Percentiles rank a stretch among this genome's conserved stretches.
These are phyloP conservation scores for Habropoda laboriosa DNA, from an alignment of 1,140 invertebrate genomes.

Conservation along the genomic window DNA sequence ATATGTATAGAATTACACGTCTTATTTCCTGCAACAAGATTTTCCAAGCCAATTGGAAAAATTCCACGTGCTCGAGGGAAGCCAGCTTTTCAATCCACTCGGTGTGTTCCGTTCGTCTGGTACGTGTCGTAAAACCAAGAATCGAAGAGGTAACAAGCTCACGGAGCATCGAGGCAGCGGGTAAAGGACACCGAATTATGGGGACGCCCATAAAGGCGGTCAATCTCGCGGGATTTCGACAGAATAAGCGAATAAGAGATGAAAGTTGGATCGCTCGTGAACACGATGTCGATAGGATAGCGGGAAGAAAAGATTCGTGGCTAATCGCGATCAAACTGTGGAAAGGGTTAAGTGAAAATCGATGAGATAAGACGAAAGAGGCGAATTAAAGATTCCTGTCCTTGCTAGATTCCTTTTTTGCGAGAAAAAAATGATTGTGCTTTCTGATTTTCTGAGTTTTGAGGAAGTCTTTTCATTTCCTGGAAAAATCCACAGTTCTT, in stretches of 20 bases:
- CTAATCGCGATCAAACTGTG: not conserved
- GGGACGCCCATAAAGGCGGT: constrained; percentile 47
- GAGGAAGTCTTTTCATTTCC: no score
- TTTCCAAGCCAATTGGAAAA: not conserved
- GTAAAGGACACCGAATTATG: constrained; percentile 35
- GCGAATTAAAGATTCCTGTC: no score
- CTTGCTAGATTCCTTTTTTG: not conserved
- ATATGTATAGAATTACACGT: not conserved
- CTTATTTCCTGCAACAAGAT: not conserved
- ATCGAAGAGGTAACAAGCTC: constrained; percentile 27
- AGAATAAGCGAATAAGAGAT: not conserved
- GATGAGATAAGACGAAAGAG: no score
- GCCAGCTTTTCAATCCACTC: constrained; percentile 1
- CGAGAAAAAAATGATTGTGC: no score
- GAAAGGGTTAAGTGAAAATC: no score
- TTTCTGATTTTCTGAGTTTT: no score
- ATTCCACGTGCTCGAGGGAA: not conserved
- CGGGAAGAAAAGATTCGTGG: not conserved
- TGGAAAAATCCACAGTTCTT: no score
- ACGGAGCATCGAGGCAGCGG: constrained; percentile 7
- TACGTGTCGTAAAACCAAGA: not conserved
- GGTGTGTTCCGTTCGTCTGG: not conserved
- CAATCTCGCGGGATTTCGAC: constrained; percentile 37
- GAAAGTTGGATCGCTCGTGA: no score
- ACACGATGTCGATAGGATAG: no score